These are phyloP conservation scores for Cancer borealis DNA, from an alignment of 2,888 invertebrate species.

Conservation along the genomic window DNA sequence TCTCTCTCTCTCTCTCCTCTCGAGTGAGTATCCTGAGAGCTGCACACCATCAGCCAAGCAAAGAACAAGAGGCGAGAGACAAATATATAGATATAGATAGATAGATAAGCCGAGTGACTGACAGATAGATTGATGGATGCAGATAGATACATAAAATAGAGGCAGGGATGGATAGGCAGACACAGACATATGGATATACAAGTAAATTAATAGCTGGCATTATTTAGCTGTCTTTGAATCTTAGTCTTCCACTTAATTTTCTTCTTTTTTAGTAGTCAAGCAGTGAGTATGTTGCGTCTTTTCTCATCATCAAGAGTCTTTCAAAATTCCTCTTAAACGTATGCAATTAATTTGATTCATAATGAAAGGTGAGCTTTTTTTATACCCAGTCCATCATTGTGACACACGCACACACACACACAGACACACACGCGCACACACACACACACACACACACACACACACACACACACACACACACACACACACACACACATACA, in stretches of 20 bases:
- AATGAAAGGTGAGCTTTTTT: too few relatives aligned
- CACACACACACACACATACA: too few relatives aligned
- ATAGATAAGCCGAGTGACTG: neutral
- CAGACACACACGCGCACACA: too few relatives aligned
- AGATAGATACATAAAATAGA: neutral
- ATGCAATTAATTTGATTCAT: too few relatives aligned
- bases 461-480: too few relatives aligned
- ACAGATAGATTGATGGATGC: neutral
- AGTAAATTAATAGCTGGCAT: neutral
- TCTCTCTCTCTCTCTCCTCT: constrained; percentile 30
- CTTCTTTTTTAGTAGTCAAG: neutral
- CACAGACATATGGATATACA: neutral
- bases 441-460: too few relatives aligned
- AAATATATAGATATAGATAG: constrained; percentile 55
- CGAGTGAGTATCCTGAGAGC: neutral
- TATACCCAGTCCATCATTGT: too few relatives aligned
- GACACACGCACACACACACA: too few relatives aligned
- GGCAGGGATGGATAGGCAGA: neutral
- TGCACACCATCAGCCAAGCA: neutral
- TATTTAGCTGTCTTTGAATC: neutral
- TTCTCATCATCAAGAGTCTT: neutral
- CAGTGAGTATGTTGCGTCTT: neutral
- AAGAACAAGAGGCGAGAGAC: neutral
- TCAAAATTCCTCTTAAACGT: too few relatives aligned
- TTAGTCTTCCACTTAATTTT: neutral